A percentile compares a stretch with the other conserved stretches of the same genome.
Conservation (phyloP, 2,797 vertebrate species). For the Gila robusta region DNA sequence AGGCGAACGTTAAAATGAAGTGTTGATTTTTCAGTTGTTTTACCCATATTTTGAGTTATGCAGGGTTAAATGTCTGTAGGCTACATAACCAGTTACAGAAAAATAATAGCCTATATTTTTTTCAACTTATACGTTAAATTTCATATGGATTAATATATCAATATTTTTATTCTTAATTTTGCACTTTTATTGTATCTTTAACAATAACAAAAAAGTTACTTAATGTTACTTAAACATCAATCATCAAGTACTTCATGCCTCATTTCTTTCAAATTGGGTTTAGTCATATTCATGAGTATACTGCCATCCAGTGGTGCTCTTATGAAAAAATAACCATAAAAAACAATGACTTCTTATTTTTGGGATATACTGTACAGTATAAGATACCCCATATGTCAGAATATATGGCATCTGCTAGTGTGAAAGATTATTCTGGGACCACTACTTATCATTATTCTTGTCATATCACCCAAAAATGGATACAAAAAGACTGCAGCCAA, state of each 20-base stretch:
- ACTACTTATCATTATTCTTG: not conserved
- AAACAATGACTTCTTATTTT: not conserved
- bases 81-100: too few species aligned
- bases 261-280: not conserved
- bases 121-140: not conserved
- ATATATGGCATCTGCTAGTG: not conserved
- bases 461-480: conserved; percentile 53
- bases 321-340: not conserved
- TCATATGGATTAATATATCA: not conserved
- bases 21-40: not conserved
- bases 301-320: conserved; percentile 50
- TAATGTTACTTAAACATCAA: not conserved
- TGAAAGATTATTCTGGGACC: not conserved
- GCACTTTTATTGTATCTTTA: not conserved
- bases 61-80: not conserved
- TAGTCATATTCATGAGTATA: conserved; percentile 31
- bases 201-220: not conserved
- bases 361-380: not conserved
- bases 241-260: not conserved
- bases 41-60: not conserved
- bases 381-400: not conserved
- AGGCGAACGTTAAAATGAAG: not conserved
- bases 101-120: too few species aligned
- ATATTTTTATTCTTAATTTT: not conserved
- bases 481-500: conserved; percentile 61